These are phyloP conservation scores for Nephotettix cincticeps DNA, from an alignment of 1,140 invertebrate genomes.

Conservation along the genomic window DNA sequence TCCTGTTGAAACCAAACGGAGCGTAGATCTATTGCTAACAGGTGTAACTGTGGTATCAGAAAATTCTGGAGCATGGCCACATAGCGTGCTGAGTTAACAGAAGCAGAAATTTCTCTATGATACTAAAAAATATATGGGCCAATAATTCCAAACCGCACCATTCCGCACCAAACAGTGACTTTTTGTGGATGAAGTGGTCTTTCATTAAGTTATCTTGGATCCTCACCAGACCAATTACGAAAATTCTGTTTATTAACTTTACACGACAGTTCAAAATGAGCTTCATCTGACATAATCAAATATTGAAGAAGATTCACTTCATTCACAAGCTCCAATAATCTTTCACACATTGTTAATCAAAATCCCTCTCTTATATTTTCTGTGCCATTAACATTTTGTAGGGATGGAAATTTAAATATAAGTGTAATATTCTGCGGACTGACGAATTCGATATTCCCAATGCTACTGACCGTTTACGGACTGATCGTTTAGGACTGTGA, in stretches of 20 bases:
- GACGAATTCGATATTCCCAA: too few relatives aligned
- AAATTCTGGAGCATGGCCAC: too few relatives aligned
- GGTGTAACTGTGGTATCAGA: too few relatives aligned
- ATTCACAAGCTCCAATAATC: not conserved
- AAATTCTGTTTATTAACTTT: conserved; percentile 45
- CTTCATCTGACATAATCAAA: conserved; percentile 39
- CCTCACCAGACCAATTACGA: conserved; percentile 39
- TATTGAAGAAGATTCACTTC: not conserved
- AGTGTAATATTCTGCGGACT: not conserved
- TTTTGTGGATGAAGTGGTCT: conserved; percentile 43
- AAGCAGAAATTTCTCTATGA: too few relatives aligned
- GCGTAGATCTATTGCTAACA: too few relatives aligned
- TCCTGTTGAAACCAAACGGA: too few relatives aligned
- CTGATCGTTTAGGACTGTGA: too few relatives aligned
- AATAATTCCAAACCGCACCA: conserved; percentile 34
- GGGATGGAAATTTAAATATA: not conserved
- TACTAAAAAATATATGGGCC: conserved; percentile 36
- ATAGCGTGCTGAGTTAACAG: too few relatives aligned
- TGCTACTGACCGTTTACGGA: too few relatives aligned
- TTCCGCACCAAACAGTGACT: conserved; percentile 40
- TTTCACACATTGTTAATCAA: not conserved
- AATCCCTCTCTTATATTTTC: not conserved
- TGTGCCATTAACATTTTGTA: not conserved
- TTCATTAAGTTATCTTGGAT: conserved; percentile 41
- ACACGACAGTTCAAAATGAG: conserved; percentile 44